A percentile compares a stretch with the other conserved stretches of the same genome.
Conservation (phyloP, 2,113 vertebrate species). For the Alectura lathami region DNA sequence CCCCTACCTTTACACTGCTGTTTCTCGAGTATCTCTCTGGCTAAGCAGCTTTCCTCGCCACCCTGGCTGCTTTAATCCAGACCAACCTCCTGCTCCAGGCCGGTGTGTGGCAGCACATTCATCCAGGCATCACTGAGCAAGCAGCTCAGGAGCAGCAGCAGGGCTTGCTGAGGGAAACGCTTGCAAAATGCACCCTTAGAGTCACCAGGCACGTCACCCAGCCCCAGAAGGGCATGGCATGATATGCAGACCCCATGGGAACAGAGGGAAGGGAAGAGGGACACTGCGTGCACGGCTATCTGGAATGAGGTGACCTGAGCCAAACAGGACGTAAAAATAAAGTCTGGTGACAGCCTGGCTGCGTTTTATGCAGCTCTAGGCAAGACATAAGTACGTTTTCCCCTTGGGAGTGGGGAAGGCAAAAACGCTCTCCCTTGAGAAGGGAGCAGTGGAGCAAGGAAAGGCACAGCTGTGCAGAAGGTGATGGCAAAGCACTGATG, state of each 20-base stretch:
- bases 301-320: background rate
- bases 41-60: constrained; percentile 56
- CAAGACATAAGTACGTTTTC: background rate
- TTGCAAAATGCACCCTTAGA: background rate
- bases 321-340: background rate
- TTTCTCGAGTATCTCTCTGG: constrained; percentile 37
- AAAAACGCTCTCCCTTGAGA: background rate
- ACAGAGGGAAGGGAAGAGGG: background rate
- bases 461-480: background rate
- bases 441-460: background rate
- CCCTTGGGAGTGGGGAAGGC: background rate
- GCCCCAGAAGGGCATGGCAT: background rate
- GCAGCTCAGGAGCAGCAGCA: constrained; percentile 7
- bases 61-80: constrained; percentile 45
- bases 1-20: constrained; percentile 28
- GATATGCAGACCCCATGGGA: background rate
- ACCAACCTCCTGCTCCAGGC: constrained; percentile 44
- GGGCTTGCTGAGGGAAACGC: background rate
- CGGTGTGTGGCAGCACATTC: background rate
- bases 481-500: background rate
- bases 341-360: background rate
- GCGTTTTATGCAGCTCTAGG: background rate
- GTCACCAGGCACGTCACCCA: background rate
- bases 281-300: background rate
- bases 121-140: constrained; percentile 4